A percentile compares a stretch with the other conserved stretches of the same genome.
Conservation (phyloP, 1,140 invertebrate genomes). For the Coelopa frigida region DNA sequence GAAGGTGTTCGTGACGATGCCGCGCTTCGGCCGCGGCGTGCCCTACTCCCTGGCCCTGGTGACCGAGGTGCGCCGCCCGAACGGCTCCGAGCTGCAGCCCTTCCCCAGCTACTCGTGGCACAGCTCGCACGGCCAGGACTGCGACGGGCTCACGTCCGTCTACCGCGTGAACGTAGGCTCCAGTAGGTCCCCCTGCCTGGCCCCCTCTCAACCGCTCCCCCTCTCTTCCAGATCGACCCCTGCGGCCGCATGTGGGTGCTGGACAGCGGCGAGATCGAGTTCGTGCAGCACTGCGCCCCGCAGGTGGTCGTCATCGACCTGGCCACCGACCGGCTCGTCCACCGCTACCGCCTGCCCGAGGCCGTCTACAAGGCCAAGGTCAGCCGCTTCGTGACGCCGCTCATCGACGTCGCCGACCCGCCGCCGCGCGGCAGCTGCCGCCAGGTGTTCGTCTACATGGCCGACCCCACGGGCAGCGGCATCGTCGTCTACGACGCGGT, state of each 20-base stretch:
- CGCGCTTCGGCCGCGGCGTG: constrained; percentile 24
- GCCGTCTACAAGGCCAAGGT: constrained; percentile 38
- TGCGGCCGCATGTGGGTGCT: constrained; percentile 59
- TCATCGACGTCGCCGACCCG: constrained; percentile 26
- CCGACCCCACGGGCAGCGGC: constrained; percentile 60
- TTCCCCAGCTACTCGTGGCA: constrained; percentile 28
- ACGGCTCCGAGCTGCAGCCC: constrained; percentile 21
- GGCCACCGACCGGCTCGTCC: constrained; percentile 46
- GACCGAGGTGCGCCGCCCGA: constrained; percentile 12
- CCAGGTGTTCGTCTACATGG: constrained; percentile 62
- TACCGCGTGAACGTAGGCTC: constrained; percentile 24
- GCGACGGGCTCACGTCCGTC: constrained; percentile 25
- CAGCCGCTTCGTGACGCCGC: constrained; percentile 47
- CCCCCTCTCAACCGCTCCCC: no score
- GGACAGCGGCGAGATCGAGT: constrained; percentile 53
- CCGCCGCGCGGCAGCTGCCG: constrained; percentile 46
- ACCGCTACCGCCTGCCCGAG: constrained; percentile 50
- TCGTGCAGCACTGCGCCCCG: constrained; percentile 50
- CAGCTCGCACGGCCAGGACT: constrained; percentile 24
- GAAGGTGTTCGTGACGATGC: constrained; percentile 22
- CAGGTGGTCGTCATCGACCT: constrained; percentile 57
- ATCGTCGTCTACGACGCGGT: constrained; percentile 61
- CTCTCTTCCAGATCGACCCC: constrained; percentile 49
- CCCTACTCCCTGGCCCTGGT: constrained; percentile 24
- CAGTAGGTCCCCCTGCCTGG: no score